Percentiles rank a stretch among this genome's conserved stretches.
These are phyloP conservation scores for Bellardia bayeri DNA, from an alignment of 2,888 invertebrate species.

Conservation along the genomic window DNA sequence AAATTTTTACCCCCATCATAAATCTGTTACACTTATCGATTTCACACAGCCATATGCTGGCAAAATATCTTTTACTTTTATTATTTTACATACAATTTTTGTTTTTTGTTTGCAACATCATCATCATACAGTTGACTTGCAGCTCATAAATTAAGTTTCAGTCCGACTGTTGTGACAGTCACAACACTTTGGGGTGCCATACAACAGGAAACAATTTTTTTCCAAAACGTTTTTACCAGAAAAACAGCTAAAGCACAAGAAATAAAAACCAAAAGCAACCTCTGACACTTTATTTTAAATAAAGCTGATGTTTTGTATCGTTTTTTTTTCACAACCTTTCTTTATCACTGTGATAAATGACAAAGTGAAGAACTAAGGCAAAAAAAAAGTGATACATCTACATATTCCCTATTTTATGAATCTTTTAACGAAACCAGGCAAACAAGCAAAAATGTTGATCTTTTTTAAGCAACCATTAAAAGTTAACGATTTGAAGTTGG, in stretches of 20 bases:
- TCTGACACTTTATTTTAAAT: constrained; percentile 74
- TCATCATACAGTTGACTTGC: constrained; percentile 72
- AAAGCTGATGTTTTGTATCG: constrained; percentile 22
- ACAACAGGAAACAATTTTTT: constrained; percentile 75
- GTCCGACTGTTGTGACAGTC: constrained; percentile 82
- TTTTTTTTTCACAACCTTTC: constrained; percentile 17
- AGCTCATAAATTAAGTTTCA: constrained; percentile 82
- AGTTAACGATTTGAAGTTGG: constrained; percentile 49
- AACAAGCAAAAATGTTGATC: constrained; percentile 1
- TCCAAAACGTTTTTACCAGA: not conserved
- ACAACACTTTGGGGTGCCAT: constrained; percentile 83
- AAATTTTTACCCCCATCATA: not conserved
- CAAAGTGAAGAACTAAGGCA: not conserved
- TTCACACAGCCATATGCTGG: not conserved
- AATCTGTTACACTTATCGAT: constrained; percentile 19
- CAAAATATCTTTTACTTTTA: not conserved
- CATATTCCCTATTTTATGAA: not conserved
- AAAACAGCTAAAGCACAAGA: not conserved
- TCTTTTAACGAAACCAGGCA: not conserved
- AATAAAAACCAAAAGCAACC: not conserved
- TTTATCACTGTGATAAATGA: constrained; percentile 57
- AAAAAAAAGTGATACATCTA: not conserved
- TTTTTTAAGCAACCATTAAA: constrained; percentile 50
- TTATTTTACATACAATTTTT: not conserved
- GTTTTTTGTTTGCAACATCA: not conserved